Evolutionary conservation across 2,888 invertebrate species (phyloP).

Genomic region (Lysandra coridon): DNA sequence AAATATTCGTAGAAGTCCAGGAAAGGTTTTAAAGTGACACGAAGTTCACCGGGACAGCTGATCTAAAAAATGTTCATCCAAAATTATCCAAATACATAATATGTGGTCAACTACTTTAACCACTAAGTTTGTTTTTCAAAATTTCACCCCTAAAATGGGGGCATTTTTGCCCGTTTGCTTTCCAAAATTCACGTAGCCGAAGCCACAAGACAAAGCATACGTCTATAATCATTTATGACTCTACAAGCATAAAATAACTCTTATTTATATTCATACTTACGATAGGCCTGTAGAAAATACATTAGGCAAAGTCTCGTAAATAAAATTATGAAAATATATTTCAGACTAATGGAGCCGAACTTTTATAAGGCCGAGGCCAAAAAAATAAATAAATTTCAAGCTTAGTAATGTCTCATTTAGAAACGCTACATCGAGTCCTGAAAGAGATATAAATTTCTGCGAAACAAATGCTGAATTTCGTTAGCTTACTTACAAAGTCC

Average conservation of each 20-base stretch:
- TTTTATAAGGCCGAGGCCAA: neutral
- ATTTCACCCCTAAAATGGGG: too few species aligned
- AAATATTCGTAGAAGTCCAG: too few species aligned
- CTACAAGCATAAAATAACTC: neutral
- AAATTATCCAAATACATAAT: too few species aligned
- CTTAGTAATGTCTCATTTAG: neutral
- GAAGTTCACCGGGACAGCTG: too few species aligned
- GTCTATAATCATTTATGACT: neutral
- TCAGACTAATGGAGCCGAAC: neutral
- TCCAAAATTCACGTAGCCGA: too few species aligned
- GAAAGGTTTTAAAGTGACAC: too few species aligned
- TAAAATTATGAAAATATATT: neutral
- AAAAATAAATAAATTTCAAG: neutral
- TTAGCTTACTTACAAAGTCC: neutral
- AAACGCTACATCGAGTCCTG: neutral
- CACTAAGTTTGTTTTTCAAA: too few species aligned
- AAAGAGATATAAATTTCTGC: neutral
- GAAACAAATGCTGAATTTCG: neutral
- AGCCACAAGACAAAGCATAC: too few species aligned
- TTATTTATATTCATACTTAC: constrained; percentile 1
- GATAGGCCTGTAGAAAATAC: neutral
- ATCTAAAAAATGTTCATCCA: too few species aligned
- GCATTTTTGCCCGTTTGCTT: too few species aligned
- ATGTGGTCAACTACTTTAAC: too few species aligned
- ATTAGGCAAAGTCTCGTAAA: constrained; percentile 1